Evolutionary conservation across 2,888 invertebrate genomes (phyloP).

Genomic region (Dione juno): DNA sequence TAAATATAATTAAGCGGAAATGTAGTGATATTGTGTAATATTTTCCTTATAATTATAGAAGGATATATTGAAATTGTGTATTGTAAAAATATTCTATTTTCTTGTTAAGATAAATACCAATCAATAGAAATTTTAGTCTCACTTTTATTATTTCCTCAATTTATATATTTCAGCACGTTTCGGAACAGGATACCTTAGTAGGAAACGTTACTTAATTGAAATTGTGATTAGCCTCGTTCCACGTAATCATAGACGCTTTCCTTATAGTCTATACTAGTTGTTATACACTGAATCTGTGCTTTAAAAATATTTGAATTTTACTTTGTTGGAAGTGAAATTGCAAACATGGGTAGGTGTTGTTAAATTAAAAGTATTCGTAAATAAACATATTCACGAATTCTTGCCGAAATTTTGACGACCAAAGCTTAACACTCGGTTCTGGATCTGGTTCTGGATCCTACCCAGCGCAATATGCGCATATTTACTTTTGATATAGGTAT

Average conservation of each 20-base stretch:
- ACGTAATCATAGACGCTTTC: conserved; percentile 8
- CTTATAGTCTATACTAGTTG: background rate
- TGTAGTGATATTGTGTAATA: background rate
- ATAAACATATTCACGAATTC: no score
- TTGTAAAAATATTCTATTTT: background rate
- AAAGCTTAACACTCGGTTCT: no score
- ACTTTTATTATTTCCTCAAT: conserved; percentile 8
- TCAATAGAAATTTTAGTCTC: background rate
- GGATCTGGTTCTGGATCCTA: no score
- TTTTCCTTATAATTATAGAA: conserved; percentile 2
- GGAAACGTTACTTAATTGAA: conserved; percentile 8
- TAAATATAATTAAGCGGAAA: background rate
- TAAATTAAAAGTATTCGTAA: no score
- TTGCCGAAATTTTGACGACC: no score
- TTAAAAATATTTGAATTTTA: no score
- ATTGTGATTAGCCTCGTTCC: background rate
- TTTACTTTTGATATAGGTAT: no score
- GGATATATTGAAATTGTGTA: background rate
- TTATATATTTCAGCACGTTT: background rate
- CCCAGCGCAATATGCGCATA: no score
- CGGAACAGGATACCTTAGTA: background rate
- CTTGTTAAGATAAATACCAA: background rate
- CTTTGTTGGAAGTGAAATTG: no score
- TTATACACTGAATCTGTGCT: no score
- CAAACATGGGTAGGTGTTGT: no score